Evolutionary conservation across 2,888 invertebrate species (phyloP), one percentile per base, ranked within the genome.

Genomic region (Protodeltote pygarga): DNA sequence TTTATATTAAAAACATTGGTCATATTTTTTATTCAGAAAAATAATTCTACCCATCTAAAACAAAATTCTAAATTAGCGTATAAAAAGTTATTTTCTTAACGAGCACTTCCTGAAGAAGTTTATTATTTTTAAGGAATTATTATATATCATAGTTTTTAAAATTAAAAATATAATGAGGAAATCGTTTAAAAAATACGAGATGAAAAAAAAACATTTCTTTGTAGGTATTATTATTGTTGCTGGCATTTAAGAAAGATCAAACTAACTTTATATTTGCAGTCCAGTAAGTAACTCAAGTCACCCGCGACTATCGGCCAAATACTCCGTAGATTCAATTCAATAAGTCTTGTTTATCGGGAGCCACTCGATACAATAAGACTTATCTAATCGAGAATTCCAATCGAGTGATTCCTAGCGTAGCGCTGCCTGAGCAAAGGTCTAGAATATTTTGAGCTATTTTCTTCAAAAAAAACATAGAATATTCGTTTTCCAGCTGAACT

Each of bases 311-410:
- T 63, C 52, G 28, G 41, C 31, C 50, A 54, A 53, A 60, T 62
- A 53, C 63, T 60, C 51, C 63, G 28, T 47, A 39, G 23, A 21
- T 62, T 51, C 58, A 50, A 63, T 65, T 57, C 68, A 63, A 68
- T 68, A 68, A 59, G 49, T 65, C 53, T 60, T 68, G 47, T 63
- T 63, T 68, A 65, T 63, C 65, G 45, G 45, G 13, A 51, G 31
- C 45, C 33, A 48, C 57, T 35, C 58, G 55, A 54, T 62, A 53
- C 45, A 40, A 37, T 44, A 32, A 50, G 63, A 60, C 65, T 68
- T 68, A 68, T 68, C 55, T 63, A 46, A 60, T 68, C 57, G 55
- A 51, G 53, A 55, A 59, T 65, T 57, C 51, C 55, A 53, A 63
- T 53, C 52, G 55, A 59, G 38, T 55, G 58, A 60, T 40, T 52